A percentile compares a stretch with the other conserved stretches of the same genome.
Conservation (phyloP, 2,797 vertebrate species). For the Salarias fasciatus region DNA sequence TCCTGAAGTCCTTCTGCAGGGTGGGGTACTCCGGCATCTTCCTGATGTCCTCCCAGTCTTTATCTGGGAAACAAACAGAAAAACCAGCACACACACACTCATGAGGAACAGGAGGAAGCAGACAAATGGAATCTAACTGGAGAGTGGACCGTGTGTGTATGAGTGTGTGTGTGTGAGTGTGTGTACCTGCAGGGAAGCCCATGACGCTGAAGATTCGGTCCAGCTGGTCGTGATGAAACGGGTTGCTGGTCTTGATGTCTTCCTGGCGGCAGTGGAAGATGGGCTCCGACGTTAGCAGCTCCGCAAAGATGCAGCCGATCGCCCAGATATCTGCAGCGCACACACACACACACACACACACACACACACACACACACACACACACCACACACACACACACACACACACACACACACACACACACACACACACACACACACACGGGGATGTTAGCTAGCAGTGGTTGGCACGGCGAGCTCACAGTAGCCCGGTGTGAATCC, state of each 20-base stretch:
- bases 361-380: conserved; percentile 4
- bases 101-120: no score
- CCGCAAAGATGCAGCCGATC: conserved; percentile 98
- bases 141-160: no score
- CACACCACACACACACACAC: background rate
- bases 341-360: background rate
- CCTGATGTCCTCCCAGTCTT: conserved; percentile 98
- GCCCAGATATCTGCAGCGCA: conserved; percentile 95
- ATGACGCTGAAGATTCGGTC: conserved; percentile 99
- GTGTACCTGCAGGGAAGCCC: conserved; percentile 96
- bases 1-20: conserved; percentile 97
- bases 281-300: conserved; percentile 95
- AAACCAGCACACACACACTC: no score
- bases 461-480: no score
- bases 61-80: conserved; percentile 83
- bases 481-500: no score
- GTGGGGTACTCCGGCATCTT: conserved; percentile 99
- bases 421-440: no score
- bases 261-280: conserved; percentile 99
- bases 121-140: no score
- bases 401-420: background rate
- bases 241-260: conserved; percentile 99
- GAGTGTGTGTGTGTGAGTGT: background rate
- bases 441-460: no score
- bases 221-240: conserved; percentile 97